Conservation (phyloP, 2,888 invertebrate genomes). For the Ormyrus pomaceus region DNA sequence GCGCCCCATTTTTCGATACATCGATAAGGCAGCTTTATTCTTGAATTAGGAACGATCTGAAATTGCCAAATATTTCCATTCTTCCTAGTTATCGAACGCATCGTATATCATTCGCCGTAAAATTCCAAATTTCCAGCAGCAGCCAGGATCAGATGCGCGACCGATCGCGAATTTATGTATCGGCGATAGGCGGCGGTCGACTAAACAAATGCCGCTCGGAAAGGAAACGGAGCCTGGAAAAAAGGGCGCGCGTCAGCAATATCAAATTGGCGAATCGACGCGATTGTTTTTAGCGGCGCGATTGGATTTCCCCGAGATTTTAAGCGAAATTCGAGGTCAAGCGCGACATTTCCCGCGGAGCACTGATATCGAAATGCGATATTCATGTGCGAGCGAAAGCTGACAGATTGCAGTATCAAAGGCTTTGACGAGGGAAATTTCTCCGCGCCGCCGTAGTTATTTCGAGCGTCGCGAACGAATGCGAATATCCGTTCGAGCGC, state of each 20-base stretch:
- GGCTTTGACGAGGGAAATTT: not conserved
- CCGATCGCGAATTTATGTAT: constrained; percentile 2
- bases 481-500: constrained; percentile 16
- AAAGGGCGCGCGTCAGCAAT: constrained; percentile 8
- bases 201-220: not conserved
- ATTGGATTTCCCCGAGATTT: constrained; percentile 46
- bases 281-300: constrained; percentile 20
- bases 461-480: not conserved
- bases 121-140: too few species aligned
- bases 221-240: constrained; percentile 2
- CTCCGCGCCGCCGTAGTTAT: not conserved
- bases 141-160: too few species aligned
- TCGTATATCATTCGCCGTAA: too few species aligned
- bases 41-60: too few species aligned
- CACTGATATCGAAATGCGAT: constrained; percentile 24
- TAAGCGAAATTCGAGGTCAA: constrained; percentile 39
- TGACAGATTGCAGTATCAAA: constrained; percentile 34
- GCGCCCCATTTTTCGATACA: too few species aligned
- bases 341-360: not conserved
- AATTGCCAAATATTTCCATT: too few species aligned
- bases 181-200: not conserved
- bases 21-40: too few species aligned
- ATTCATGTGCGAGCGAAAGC: not conserved
- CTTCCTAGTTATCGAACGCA: too few species aligned
- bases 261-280: constrained; percentile 26